Conservation (phyloP, 2,797 vertebrate species). For the Gastrophryne carolinensis region DNA sequence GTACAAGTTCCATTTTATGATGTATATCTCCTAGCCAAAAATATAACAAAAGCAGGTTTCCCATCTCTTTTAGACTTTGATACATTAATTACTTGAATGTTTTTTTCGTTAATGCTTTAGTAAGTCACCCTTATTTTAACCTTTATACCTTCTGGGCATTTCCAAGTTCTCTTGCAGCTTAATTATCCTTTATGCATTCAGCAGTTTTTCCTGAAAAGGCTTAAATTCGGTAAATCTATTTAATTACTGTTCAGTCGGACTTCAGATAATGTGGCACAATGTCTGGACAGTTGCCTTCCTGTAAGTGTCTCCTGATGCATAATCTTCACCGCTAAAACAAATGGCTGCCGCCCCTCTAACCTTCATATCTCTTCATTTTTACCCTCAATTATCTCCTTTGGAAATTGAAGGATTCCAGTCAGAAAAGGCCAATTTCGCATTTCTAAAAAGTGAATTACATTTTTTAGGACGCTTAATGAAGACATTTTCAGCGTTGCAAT, state of each 20-base stretch:
- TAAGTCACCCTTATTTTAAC: conserved; percentile 40
- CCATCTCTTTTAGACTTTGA: neutral
- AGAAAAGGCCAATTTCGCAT: conserved; percentile 36
- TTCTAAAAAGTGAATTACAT: conserved; percentile 46
- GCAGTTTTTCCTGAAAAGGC: conserved; percentile 54
- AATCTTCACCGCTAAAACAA: conserved; percentile 49
- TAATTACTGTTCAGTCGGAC: conserved; percentile 53
- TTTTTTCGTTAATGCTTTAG: conserved; percentile 21
- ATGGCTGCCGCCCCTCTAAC: conserved; percentile 45
- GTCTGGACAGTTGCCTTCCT: conserved; percentile 51
- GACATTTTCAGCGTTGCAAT: conserved; percentile 27
- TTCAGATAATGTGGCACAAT: conserved; percentile 52
- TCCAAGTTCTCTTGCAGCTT: conserved; percentile 56
- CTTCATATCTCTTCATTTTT: conserved; percentile 46
- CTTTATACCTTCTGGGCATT: conserved; percentile 56
- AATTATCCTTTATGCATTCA: conserved; percentile 59
- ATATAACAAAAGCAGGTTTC: neutral
- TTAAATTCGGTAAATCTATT: conserved; percentile 56
- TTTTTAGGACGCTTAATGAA: conserved; percentile 38
- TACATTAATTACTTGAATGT: neutral
- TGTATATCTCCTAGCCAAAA: neutral
- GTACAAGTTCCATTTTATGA: neutral
- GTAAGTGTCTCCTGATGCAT: conserved; percentile 55
- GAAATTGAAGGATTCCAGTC: conserved; percentile 42
- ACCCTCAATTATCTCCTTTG: conserved; percentile 25